Evolutionary conservation across 2,888 invertebrate species (phyloP).

Genomic region (Saturnia pavonia): DNA sequence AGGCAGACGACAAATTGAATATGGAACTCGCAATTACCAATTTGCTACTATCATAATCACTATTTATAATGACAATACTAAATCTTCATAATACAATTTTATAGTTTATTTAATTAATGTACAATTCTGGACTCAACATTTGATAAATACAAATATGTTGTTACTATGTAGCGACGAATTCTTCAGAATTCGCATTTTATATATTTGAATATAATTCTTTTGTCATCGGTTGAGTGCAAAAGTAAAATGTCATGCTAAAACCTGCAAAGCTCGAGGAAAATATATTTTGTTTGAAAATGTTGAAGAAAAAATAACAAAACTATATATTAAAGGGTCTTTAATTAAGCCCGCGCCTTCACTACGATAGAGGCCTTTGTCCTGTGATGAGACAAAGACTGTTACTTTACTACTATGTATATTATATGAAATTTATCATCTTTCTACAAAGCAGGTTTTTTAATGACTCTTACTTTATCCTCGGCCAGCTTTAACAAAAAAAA

Average conservation of each 20-base stretch:
- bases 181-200: not conserved
- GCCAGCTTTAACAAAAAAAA: not conserved
- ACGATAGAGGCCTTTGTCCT: not conserved
- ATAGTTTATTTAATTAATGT: not conserved
- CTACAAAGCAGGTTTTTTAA: not conserved
- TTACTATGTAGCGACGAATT: not conserved
- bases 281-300: not conserved
- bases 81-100: not conserved
- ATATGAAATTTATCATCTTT: not conserved
- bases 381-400: not conserved
- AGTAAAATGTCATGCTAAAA: not conserved
- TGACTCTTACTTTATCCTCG: not conserved
- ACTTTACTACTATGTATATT: not conserved
- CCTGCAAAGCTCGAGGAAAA: not conserved
- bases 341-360: not conserved
- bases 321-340: not conserved
- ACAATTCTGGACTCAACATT: not conserved
- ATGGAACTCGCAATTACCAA: not conserved
- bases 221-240: not conserved
- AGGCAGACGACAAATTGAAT: not conserved
- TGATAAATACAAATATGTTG: not conserved
- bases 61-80: not conserved
- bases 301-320: not conserved
- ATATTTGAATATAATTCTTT: not conserved
- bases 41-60: not conserved